These are phyloP conservation scores for Odobenus rosmarus DNA, from an alignment of 2,113 vertebrate genomes.

Conservation along the genomic window DNA sequence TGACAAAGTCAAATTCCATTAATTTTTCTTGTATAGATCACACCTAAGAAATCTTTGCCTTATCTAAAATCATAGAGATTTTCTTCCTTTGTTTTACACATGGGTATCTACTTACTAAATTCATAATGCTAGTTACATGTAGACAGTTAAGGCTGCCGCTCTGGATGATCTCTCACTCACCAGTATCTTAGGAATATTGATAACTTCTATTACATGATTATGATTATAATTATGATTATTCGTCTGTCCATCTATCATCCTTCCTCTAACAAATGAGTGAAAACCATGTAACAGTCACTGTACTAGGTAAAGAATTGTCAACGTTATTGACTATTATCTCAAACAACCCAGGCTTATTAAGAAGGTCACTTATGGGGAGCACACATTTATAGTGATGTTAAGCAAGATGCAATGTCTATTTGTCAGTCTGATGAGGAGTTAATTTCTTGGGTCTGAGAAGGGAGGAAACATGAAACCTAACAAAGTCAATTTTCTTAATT, in stretches of 20 bases:
- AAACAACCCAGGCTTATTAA: constrained; percentile 69
- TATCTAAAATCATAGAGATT: not conserved
- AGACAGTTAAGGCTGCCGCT: not conserved
- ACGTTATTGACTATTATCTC: constrained; percentile 27
- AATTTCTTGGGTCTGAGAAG: constrained; percentile 77
- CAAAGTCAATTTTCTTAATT: constrained; percentile 83
- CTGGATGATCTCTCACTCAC: not conserved
- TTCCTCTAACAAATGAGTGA: not conserved
- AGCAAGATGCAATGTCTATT: constrained; percentile 77
- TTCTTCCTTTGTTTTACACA: not conserved
- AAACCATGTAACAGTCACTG: not conserved
- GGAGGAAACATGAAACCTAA: constrained; percentile 72
- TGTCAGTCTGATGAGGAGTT: constrained; percentile 82
- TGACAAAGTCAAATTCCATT: not conserved
- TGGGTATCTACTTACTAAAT: not conserved
- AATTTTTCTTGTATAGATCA: not conserved
- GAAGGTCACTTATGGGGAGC: constrained; percentile 74
- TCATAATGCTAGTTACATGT: not conserved
- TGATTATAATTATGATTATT: constrained; percentile 5
- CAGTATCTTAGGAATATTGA: not conserved
- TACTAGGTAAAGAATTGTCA: not conserved
- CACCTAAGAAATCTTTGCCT: not conserved
- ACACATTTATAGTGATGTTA: constrained; percentile 82
- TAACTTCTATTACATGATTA: not conserved
- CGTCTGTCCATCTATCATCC: not conserved